Conservation (phyloP, 2,797 vertebrate species). For the Myripristis jacobus region DNA sequence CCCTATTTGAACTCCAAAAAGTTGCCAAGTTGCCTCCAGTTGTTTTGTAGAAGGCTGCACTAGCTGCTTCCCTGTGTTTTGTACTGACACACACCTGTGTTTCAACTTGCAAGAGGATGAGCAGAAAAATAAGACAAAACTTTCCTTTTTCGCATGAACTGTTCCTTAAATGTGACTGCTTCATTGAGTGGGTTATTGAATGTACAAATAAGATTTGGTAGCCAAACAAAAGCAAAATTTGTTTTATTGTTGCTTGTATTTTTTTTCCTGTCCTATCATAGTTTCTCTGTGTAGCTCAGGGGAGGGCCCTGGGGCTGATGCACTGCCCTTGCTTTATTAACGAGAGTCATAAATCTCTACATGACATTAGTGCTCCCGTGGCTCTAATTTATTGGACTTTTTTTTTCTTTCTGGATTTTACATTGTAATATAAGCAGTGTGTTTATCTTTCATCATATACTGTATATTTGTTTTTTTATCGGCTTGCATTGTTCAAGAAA, state of each 20-base stretch:
- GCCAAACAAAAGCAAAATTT: conserved; percentile 17
- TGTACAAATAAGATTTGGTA: conserved; percentile 28
- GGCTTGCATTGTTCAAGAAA: conserved; percentile 52
- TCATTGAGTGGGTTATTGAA: conserved; percentile 31
- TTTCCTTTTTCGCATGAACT: too few relatives aligned
- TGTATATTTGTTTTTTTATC: conserved; percentile 73
- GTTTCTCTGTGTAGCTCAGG: conserved; percentile 55
- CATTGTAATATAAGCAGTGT: conserved; percentile 56
- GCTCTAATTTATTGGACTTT: conserved; percentile 79
- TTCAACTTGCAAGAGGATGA: too few relatives aligned
- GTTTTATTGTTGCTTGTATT: conserved; percentile 21
- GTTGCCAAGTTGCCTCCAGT: too few relatives aligned
- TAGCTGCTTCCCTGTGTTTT: too few relatives aligned
- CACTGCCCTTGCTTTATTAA: conserved; percentile 59
- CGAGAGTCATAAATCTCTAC: conserved; percentile 39
- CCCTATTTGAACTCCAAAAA: too few relatives aligned
- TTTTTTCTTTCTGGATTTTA: conserved; percentile 66
- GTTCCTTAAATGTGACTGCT: background rate
- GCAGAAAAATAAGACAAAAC: too few relatives aligned
- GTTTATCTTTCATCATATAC: conserved; percentile 62
- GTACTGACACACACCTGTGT: too few relatives aligned
- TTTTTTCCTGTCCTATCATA: conserved; percentile 27
- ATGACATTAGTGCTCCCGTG: conserved; percentile 62
- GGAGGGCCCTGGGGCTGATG: conserved; percentile 51
- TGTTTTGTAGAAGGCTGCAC: too few relatives aligned